Base-by-base conservation (phyloP, 2,113 vertebrate species). In the Saimiri boliviensis region DNA sequence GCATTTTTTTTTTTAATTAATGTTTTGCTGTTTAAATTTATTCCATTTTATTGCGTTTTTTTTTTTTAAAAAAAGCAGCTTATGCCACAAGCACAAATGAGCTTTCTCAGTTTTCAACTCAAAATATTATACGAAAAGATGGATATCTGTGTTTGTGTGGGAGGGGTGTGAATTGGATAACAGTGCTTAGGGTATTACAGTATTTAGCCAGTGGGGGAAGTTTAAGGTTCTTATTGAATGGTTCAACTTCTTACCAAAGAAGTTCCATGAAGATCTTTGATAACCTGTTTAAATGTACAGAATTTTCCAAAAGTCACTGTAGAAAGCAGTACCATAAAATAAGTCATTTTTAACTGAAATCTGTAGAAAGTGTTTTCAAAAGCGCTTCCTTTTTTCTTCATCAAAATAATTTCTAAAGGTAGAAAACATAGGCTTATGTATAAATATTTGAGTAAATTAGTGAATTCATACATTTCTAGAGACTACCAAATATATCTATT, bases 1-100 rank as follows among this genome's bases (percentile, higher is more conserved):
- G 99, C 99, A 95, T 99, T 99, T 99, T 98, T 42, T 42, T 99
- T 99, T 99, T 98, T 98, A 98, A 97, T 32, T 92, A 86, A 45
- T 95, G 84, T 96, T 98, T 95, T 70, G 0, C 96, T 97, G 37
- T 95, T 97, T 74, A 95, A 86, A 96, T 88, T 81, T 97, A 92
- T 42, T 74, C 87, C 47, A 86, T 49, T 96, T 95, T 96, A 95
- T 91, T 19, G 2, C 9, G 49, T 0, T 97, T 68, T 52, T 96
- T 47, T 81, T 52, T 96, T 47, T 81, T 42, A 42, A 42, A 42
- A 42, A 71, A 86, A 79, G 86, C 80, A 97, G 84, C 40, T 95
- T 14, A 49, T 95, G 56, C 86, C 89, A 89, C 68, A 94, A 94
- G 88, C 0, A 5, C 70, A 93, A 70, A 56, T 93, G 87, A 97